Evolutionary conservation across 2,113 vertebrate species (phyloP), one percentile per base, ranked within the genome.

Genomic region (Dryoscopus gambensis): DNA sequence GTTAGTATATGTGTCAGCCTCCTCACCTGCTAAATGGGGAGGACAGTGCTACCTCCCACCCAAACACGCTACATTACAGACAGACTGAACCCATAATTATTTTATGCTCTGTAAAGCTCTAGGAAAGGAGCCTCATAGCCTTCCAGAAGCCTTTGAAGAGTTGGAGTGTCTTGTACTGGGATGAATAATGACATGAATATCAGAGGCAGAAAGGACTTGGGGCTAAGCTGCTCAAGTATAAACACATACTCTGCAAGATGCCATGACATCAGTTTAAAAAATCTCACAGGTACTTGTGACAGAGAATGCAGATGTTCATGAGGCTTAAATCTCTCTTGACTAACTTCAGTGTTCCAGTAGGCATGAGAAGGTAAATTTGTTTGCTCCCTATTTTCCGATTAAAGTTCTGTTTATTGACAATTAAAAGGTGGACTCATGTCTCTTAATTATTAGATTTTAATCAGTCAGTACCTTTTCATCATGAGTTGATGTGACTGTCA

Each of bases 21-120:
- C 55, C 68, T 95, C 90, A 95, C 95, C 95, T 95, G 75, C 93
- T 82, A 95, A 96, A 83, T 55, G 47, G 35, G 81, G 84, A 96
- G 94, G 91, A 91, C 93, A 93, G 84, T 59, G 59, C 75, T 80
- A 74, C 84, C 46, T 94, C 93, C 90, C 90, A 94, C 94, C 55
- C 91, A 94, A 84, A 81, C 53, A 64, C 0, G 0, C 40, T 69
- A 5, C 31, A 23, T 78, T 71, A 60, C 49, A 95, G 69, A 27
- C 44, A 93, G 91, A 42, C 67, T 83, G 70, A 81, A 86, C 74
- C 89, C 42, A 44, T 4, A 4, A 70, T 40, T 55, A 33, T 70
- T 89, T 68, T 81, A 71, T 67, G 55, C 53, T 83, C 75, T 90
- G 11, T n/a, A 47, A 62, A 83, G 11, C 46, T 88, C 63, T 35